Percentiles rank a stretch among this genome's conserved stretches.
phyloP scores from a whole-genome alignment of 2,113 vertebrate genomes.

The Aepyceros melampus region DNA sequence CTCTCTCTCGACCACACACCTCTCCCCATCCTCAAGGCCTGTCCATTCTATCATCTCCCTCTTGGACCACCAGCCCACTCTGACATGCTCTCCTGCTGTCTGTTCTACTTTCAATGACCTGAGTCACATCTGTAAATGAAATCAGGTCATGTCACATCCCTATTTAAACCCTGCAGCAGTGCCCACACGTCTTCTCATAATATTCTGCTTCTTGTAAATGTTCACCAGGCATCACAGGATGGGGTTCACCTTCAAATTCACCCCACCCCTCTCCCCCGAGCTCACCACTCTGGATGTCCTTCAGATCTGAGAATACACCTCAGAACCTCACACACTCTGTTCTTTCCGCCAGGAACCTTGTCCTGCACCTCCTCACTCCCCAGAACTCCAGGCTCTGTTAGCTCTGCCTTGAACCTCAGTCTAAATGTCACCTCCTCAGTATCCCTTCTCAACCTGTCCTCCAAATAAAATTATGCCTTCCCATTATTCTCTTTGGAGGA shows the following conservation, averaged over 20 bases:
- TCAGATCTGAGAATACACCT: neutral
- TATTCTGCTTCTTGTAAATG: neutral
- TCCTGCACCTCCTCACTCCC: neutral
- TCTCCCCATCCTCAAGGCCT: neutral
- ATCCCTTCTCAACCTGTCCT: neutral
- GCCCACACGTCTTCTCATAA: neutral
- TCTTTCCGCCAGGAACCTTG: neutral
- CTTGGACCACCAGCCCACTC: neutral
- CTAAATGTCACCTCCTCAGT: neutral
- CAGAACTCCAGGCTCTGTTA: neutral
- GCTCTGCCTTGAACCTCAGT: neutral
- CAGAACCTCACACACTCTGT: neutral
- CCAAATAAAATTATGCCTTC: neutral
- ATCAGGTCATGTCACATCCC: neutral
- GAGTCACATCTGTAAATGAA: neutral
- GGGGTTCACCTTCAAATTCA: neutral
- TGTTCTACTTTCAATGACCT: neutral
- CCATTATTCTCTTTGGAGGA: neutral
- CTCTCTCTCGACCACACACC: neutral
- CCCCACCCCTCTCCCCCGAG: neutral
- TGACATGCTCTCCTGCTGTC: rapidly evolving
- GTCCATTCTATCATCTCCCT: neutral
- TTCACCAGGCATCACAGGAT: neutral
- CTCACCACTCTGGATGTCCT: neutral
- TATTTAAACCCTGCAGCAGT: neutral